These are phyloP conservation scores for Darevskia nairensis DNA, from an alignment of 2,797 vertebrate species.

Conservation along the genomic window DNA sequence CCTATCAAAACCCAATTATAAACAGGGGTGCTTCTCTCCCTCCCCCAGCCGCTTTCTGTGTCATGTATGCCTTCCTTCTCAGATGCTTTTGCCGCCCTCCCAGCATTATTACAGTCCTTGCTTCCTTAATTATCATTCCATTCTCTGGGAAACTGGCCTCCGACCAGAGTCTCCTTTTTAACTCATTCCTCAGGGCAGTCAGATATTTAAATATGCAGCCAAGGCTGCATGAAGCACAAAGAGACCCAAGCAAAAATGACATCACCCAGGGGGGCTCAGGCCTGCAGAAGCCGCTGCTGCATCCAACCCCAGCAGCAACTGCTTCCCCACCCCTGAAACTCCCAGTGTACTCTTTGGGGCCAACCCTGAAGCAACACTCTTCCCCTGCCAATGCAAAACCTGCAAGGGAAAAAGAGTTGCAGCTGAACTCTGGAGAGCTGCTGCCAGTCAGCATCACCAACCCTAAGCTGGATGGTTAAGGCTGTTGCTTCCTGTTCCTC, in stretches of 20 bases:
- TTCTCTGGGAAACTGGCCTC: conserved; percentile 63
- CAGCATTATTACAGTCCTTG: conserved; percentile 33
- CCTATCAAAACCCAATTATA: neutral
- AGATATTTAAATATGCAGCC: conserved; percentile 44
- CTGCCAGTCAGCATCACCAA: too few species aligned
- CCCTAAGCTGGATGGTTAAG: too few species aligned
- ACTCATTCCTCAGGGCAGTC: conserved; percentile 57
- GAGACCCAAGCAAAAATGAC: neutral
- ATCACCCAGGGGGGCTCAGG: neutral
- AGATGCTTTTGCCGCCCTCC: neutral
- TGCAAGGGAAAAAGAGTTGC: neutral
- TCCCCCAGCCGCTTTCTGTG: neutral
- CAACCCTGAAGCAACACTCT: neutral
- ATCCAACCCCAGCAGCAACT: neutral
- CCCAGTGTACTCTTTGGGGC: neutral
- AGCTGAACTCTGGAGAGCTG: too few species aligned
- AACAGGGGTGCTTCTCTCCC: neutral
- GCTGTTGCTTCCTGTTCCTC: too few species aligned
- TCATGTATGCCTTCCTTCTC: neutral
- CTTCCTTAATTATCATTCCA: conserved; percentile 66
- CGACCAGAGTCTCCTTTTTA: conserved; percentile 55
- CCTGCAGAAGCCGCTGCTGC: neutral
- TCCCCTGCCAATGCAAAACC: neutral
- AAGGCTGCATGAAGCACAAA: neutral
- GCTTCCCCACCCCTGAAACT: neutral